Percentiles rank a stretch among this genome's conserved stretches.
Evolutionary conservation across 1,140 invertebrate genomes (phyloP).

Genomic region (Pectinophora gossypiella): DNA sequence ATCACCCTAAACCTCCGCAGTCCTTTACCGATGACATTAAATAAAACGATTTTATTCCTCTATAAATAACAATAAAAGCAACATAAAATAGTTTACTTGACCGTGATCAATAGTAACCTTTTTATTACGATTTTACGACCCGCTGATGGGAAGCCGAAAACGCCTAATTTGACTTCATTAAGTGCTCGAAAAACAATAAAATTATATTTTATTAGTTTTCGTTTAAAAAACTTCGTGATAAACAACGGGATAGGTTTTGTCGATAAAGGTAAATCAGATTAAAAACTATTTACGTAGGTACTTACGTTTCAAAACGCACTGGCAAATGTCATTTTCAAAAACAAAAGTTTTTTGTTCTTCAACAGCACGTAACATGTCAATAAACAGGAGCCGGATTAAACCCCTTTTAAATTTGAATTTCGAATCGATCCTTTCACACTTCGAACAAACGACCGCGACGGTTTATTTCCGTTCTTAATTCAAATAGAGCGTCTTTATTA

Average conservation of each 20-base stretch:
- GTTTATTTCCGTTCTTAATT: constrained; percentile 70
- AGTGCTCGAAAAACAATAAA: constrained; percentile 49
- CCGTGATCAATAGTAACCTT: constrained; percentile 52
- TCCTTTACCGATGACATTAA: constrained; percentile 45
- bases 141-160: constrained; percentile 52
- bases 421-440: constrained; percentile 72
- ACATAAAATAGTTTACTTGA: constrained; percentile 61
- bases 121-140: constrained; percentile 62
- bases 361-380: constrained; percentile 54
- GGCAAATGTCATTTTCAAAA: constrained; percentile 18
- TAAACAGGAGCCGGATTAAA: constrained; percentile 45
- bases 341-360: constrained; percentile 25
- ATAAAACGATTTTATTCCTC: constrained; percentile 57
- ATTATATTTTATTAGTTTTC: constrained; percentile 43
- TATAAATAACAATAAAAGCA: constrained; percentile 69
- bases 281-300: too few relatives aligned
- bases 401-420: constrained; percentile 31
- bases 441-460: constrained; percentile 63
- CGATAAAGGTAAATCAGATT: too few relatives aligned
- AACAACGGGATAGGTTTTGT: too few relatives aligned
- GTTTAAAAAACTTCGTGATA: neutral
- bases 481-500: constrained; percentile 55
- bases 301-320: constrained; percentile 12
- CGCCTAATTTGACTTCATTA: constrained; percentile 63
- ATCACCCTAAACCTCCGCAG: constrained; percentile 12